Base-by-base conservation (phyloP, 2,888 invertebrate species). In the Lochmaea capreae region DNA sequence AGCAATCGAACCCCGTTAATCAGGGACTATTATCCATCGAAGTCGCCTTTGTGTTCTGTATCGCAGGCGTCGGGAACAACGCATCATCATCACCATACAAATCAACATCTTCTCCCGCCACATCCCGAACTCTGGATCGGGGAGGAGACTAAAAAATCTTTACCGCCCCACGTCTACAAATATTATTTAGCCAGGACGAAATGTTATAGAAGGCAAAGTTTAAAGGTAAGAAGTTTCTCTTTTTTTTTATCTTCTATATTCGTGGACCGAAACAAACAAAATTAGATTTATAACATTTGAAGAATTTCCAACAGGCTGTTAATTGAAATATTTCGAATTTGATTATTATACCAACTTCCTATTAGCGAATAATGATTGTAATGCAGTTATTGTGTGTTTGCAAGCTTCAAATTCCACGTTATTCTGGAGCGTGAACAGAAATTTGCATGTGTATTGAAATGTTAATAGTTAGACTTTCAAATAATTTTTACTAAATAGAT, bases 91-190 rank as follows among this genome's bases (percentile, higher is more conserved):
- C 61, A 14, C 14, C 39, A 33, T 16, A 33, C 33, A 14, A 33
- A 46, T 12, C 63, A 63, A n/a, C 63, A 43, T 42, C 65, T 16
- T 16, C 39, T 61, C 33, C 61, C 61, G 22, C 57, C 65, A 11
- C 74, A 63, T 22, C 71, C 71, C 67, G 85, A 87, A 76, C 85
- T 86, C 76, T 92, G 92, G 92, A 92, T 92, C 83, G 92, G 92
- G 67, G 90, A 91, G 85, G 92, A 92, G 85, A 92, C 92, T 66
- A 90, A 90, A 79, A 88, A 89, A 58, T 88, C 90, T 10, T 85
- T 92, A 83, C 92, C 92, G 12, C 88, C 89, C 3, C 91, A 92
- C 83, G 91, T 92, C 82, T 91, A 91, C 86, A 91, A 91, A 84
- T 92, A 92, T 86, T 92, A 92, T 85, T 88, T 90, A 82, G 89